These are phyloP conservation scores for Pholis gunnellus DNA, from an alignment of 2,113 vertebrate species.

Conservation along the genomic window DNA sequence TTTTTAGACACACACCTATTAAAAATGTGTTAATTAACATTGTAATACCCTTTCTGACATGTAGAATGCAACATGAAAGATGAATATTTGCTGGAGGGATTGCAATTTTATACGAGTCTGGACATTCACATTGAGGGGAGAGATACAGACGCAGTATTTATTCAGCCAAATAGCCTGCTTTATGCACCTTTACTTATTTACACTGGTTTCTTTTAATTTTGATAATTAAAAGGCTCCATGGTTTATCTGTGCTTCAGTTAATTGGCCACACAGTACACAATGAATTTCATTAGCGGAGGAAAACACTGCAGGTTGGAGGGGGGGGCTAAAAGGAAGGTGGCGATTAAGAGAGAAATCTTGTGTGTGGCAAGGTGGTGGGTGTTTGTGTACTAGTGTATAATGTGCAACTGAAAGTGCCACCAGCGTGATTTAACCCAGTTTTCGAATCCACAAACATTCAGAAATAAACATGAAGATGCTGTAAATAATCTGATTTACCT, in stretches of 20 bases:
- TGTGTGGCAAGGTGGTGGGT: not conserved
- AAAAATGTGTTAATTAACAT: conserved; percentile 74
- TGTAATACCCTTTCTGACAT: conserved; percentile 50
- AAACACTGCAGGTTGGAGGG: conserved; percentile 39
- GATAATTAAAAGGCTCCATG: conserved; percentile 71
- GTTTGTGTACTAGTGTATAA: conserved; percentile 33
- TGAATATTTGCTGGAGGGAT: conserved; percentile 54
- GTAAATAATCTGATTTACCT: conserved; percentile 46
- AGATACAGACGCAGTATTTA: conserved; percentile 13
- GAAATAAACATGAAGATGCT: conserved; percentile 56
- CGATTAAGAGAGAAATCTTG: conserved; percentile 46
- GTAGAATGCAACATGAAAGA: conserved; percentile 45
- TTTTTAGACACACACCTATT: conserved; percentile 44
- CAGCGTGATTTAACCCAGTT: conserved; percentile 72
- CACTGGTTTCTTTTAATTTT: conserved; percentile 53
- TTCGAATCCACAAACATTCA: conserved; percentile 57
- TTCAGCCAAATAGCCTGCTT: conserved; percentile 6
- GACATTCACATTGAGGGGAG: conserved; percentile 28
- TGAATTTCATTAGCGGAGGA: conserved; percentile 71
- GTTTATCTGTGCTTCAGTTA: conserved; percentile 76
- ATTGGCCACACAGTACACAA: conserved; percentile 76
- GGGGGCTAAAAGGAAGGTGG: conserved; percentile 30
- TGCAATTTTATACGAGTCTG: conserved; percentile 26
- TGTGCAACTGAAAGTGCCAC: conserved; percentile 55
- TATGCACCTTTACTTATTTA: conserved; percentile 63